Percentiles rank a stretch among this genome's conserved stretches.
phyloP scores from a whole-genome alignment of 1,140 invertebrate species.

The Drosophila cardini region DNA sequence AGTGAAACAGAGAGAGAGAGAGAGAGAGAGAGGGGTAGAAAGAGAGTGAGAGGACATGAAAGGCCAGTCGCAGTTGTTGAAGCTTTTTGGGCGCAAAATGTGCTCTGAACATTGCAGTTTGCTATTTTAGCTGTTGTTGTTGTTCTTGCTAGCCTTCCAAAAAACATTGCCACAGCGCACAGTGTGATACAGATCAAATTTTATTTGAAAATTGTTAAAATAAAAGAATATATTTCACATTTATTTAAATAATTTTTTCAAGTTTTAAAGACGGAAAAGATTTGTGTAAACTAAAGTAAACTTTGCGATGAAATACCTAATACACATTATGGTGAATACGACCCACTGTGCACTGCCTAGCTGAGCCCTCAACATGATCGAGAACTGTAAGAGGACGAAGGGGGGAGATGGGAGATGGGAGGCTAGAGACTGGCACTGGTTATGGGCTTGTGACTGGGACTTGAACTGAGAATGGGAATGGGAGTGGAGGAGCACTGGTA shows the following conservation, averaged over 20 bases:
- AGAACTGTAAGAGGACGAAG: constrained; percentile 1
- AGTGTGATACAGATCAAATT: constrained; percentile 33
- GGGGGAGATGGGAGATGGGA: not conserved
- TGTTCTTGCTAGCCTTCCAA: constrained; percentile 11
- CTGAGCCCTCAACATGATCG: constrained; percentile 16
- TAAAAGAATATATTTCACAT: no score
- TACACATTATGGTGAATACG: not conserved
- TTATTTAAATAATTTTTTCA: no score
- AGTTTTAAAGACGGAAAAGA: no score
- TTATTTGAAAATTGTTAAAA: not conserved
- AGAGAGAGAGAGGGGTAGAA: constrained; percentile 4
- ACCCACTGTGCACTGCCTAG: constrained; percentile 36
- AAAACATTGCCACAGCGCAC: constrained; percentile 36
- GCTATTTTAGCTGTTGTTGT: constrained; percentile 40
- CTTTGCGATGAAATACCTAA: not conserved
- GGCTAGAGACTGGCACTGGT: constrained; percentile 10
- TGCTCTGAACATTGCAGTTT: constrained; percentile 72
- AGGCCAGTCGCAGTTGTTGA: constrained; percentile 75
- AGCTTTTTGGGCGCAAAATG: constrained; percentile 75
- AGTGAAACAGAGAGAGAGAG: constrained; percentile 29
- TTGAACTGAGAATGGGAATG: constrained; percentile 8
- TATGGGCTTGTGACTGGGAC: constrained; percentile 20
- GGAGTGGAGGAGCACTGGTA: constrained; percentile 28
- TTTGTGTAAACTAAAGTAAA: no score
- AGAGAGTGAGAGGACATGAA: not conserved